Base-by-base conservation (phyloP, 1,140 invertebrate genomes). In the Hetaerina americana region DNA sequence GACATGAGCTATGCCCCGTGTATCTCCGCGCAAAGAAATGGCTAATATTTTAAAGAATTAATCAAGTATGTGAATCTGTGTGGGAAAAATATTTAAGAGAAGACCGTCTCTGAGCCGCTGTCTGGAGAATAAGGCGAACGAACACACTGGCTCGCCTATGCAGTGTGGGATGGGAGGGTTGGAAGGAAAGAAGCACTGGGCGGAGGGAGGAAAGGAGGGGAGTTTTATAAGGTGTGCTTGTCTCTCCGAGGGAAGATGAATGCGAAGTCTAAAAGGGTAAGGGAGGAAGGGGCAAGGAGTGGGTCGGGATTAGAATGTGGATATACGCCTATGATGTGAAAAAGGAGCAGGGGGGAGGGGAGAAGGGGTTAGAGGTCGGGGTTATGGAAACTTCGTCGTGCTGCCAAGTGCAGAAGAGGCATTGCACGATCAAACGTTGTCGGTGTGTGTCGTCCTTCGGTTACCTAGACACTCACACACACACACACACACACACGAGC, bases 21-120 rank as follows among this genome's bases (percentile, higher is more conserved):
- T 57, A 57, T 2, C 40, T n/a, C 10, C 22, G 15, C 15, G 15
- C 40, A n/a, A 57, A 2, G 40, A 57, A n/a, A 57, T 57, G 40
- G 40, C 40, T 57, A 57, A 57, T 57, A 57, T 57, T 57, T 57
- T 57, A 57, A 57, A 57, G 40, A 57, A 57, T 57, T 57, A 57
- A 57, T 57, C 40, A 57, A 57, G 40, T 57, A 12, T 2, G 40
- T n/a, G 40, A 57, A 57, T 57, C 40, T 57, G 40, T n/a, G 40
- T n/a, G 40, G 40, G 40, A 57, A 57, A 57, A 57, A 57, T 57
- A 57, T 57, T 57, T 57, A 57, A 57, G 40, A 57, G n/a, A n/a
- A n/a, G 40, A n/a, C 40, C 40, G 40, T 57, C 40, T n/a, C n/a
- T n/a, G n/a, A n/a, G 40, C 40, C 40, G 40, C 40, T 57, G 40